These are phyloP conservation scores for Neotragus moschatus DNA, from an alignment of 2,113 vertebrate species.

Conservation along the genomic window DNA sequence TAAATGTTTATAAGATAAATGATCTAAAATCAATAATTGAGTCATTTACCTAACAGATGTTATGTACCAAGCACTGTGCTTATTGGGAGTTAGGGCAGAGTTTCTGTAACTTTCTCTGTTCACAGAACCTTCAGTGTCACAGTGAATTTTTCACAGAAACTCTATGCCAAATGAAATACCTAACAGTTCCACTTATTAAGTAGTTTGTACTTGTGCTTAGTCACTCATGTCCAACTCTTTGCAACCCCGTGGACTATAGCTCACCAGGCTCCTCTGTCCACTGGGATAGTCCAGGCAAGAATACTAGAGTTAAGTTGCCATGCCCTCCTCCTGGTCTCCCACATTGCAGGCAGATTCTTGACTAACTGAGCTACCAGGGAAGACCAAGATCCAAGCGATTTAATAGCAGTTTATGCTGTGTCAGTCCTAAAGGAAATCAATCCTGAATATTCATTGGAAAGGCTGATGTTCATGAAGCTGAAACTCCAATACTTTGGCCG, in stretches of 20 bases:
- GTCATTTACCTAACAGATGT: slow-evolving; percentile 5
- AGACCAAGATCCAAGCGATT: background rate
- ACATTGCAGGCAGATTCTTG: background rate
- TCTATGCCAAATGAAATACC: background rate
- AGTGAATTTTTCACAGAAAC: background rate
- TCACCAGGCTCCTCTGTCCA: background rate
- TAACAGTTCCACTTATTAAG: background rate
- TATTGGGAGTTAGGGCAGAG: background rate
- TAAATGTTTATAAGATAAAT: slow-evolving; percentile 3
- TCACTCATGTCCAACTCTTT: background rate
- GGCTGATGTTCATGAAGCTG: background rate
- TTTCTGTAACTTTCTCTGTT: slow-evolving; percentile 6
- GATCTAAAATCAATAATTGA: background rate
- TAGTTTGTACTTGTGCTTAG: background rate
- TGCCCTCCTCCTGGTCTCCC: background rate
- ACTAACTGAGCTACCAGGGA: background rate
- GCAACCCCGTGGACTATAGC: background rate
- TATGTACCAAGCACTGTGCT: background rate
- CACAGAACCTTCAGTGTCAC: background rate
- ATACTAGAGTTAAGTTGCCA: background rate
- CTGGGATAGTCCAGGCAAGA: background rate
- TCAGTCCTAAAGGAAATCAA: background rate
- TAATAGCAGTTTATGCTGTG: background rate
- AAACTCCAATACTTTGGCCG: background rate
- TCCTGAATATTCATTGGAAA: background rate